Conservation (phyloP, 1,140 invertebrate species). For the Paraescarpia echinospica region DNA sequence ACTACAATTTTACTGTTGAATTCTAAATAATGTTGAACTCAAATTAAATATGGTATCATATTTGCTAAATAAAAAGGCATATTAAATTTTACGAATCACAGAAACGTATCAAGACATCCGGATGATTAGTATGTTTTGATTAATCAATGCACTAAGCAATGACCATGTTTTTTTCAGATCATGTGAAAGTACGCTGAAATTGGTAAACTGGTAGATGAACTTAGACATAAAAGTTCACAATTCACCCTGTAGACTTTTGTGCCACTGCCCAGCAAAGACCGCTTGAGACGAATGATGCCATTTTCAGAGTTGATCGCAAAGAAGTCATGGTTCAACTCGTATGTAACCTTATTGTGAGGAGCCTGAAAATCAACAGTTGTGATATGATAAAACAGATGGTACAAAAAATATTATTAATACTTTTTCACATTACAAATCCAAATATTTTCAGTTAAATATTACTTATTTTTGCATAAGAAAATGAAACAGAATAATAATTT, state of each 20-base stretch:
- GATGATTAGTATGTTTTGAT: background rate
- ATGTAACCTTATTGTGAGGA: constrained; percentile 18
- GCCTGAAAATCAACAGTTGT: background rate
- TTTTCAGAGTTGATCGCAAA: constrained; percentile 37
- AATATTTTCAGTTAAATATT: too few species aligned
- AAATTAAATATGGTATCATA: background rate
- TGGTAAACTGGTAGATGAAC: background rate
- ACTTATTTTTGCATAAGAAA: too few species aligned
- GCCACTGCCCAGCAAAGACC: constrained; percentile 17
- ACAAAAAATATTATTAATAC: background rate
- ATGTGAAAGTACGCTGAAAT: background rate
- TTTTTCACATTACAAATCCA: background rate
- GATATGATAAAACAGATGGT: background rate
- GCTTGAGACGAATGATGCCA: constrained; percentile 34
- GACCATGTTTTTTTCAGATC: background rate
- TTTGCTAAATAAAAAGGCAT: background rate
- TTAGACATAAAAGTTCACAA: background rate
- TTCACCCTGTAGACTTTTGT: constrained; percentile 24
- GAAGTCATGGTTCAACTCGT: constrained; percentile 30
- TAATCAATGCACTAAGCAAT: background rate
- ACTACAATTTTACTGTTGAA: background rate
- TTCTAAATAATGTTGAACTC: background rate
- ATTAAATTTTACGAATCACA: background rate
- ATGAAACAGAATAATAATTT: too few species aligned
- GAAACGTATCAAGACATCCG: background rate